Evolutionary conservation across 2,888 invertebrate genomes (phyloP).

Genomic region (Chorisops tibialis): DNA sequence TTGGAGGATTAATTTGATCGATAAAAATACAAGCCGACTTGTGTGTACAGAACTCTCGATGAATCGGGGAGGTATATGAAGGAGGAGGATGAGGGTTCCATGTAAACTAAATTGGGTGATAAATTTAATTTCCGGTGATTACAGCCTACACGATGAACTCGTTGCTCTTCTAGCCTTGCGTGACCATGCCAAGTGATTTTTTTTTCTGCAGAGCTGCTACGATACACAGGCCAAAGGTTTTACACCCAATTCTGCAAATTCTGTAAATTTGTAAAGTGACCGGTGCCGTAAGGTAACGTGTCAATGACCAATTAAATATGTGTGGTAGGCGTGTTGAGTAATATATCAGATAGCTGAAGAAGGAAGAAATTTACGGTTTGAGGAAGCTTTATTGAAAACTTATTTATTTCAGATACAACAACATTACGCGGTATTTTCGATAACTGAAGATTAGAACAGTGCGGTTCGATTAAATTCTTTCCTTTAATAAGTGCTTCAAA

Average conservation of each 20-base stretch:
- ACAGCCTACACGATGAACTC: slow-evolving; percentile 11
- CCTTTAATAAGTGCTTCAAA: too few species aligned
- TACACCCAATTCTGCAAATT: slow-evolving; percentile 26
- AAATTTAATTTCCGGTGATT: slow-evolving; percentile 31
- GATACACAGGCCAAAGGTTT: slow-evolving; percentile 21
- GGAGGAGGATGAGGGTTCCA: background rate
- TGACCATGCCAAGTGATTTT: slow-evolving; percentile 20
- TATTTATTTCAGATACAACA: too few species aligned
- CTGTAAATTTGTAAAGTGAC: background rate
- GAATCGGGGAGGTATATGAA: too few species aligned
- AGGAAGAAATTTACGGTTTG: too few species aligned
- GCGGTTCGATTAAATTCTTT: too few species aligned
- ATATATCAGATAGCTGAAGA: too few species aligned
- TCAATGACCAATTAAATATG: slow-evolving; percentile 14
- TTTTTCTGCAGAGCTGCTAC: background rate
- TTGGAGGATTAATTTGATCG: slow-evolving; percentile 15
- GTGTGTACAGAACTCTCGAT: too few species aligned
- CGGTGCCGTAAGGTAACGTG: slow-evolving; percentile 16
- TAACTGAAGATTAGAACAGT: too few species aligned
- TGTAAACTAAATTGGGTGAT: slow-evolving; percentile 28
- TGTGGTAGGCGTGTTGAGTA: too few species aligned
- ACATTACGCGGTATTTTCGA: too few species aligned
- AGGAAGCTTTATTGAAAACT: too few species aligned
- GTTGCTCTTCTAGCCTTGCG: slow-evolving; percentile 8
- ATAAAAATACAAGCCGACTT: too few species aligned